Evolutionary conservation across 2,797 vertebrate species (phyloP).

Genomic region (Lagorchestes hirsutus): DNA sequence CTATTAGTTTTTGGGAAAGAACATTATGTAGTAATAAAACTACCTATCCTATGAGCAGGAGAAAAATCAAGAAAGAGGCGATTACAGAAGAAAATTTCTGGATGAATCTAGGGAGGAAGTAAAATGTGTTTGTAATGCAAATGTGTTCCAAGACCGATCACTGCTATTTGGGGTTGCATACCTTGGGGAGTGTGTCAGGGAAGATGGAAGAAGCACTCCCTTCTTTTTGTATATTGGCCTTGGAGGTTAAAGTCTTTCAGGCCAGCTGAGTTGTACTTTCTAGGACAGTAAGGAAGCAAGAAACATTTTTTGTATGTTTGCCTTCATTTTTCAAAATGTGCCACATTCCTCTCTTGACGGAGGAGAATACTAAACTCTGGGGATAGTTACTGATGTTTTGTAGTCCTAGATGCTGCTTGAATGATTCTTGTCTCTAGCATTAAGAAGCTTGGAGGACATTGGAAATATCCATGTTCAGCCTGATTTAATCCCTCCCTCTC

Average conservation of each 20-base stretch:
- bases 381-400: not conserved
- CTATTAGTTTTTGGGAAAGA: conserved; percentile 38
- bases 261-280: not conserved
- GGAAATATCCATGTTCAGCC: not conserved
- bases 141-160: not conserved
- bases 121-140: not conserved
- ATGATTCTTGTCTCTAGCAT: not conserved
- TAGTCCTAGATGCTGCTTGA: not conserved
- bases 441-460: not conserved
- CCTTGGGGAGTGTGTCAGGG: not conserved
- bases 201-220: not conserved
- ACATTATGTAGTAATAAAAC: conserved; percentile 10
- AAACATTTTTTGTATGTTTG: too few relatives aligned
- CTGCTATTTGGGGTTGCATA: not conserved
- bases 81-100: not conserved
- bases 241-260: not conserved
- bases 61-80: not conserved
- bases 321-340: not conserved
- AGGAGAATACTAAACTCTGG: not conserved
- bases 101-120: not conserved
- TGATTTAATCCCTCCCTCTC: not conserved
- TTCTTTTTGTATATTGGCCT: not conserved
- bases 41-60: conserved; percentile 13
- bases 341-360: not conserved
- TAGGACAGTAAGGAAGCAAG: not conserved